phyloP scores from a whole-genome alignment of 2,888 invertebrate genomes.

The Adelphocoris suturalis region DNA sequence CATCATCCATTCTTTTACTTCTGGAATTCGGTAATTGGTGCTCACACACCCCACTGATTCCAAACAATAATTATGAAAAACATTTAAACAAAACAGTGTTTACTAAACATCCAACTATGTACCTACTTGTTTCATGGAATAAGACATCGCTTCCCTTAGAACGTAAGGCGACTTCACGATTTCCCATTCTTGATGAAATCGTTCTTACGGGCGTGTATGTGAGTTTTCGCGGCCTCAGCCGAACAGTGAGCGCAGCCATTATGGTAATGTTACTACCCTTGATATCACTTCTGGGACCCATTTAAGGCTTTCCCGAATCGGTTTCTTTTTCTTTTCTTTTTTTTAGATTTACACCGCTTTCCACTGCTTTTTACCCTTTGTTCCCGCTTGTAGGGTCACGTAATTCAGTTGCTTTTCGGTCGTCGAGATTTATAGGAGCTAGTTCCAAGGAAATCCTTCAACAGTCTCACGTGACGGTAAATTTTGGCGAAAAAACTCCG shows the following conservation, averaged over 20 bases:
- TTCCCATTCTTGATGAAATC: slow-evolving; percentile 1
- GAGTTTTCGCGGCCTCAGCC: slow-evolving; percentile 16
- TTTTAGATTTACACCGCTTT: slow-evolving; percentile 44
- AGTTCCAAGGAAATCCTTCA: not conserved
- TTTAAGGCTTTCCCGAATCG: slow-evolving; percentile 13
- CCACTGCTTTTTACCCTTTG: not conserved
- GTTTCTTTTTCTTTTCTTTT: too few relatives aligned
- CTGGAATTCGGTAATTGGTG: too few relatives aligned
- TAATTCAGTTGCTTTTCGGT: not conserved
- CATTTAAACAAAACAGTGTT: too few relatives aligned
- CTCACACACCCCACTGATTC: too few relatives aligned
- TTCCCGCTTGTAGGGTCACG: not conserved
- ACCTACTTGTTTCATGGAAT: too few relatives aligned
- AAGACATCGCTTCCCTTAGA: too few relatives aligned
- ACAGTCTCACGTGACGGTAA: too few relatives aligned
- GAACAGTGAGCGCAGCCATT: slow-evolving; percentile 12
- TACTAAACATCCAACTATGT: too few relatives aligned
- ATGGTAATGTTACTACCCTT: slow-evolving; percentile 56
- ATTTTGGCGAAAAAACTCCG: too few relatives aligned
- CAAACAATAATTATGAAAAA: too few relatives aligned
- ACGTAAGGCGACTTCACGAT: not conserved
- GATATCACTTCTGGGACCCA: slow-evolving; percentile 40
- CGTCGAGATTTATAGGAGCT: not conserved
- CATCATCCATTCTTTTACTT: too few relatives aligned
- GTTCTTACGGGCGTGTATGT: not conserved